These are phyloP conservation scores for Trichomalopsis sarcophagae DNA, from an alignment of 1,140 invertebrate genomes.

Conservation along the genomic window DNA sequence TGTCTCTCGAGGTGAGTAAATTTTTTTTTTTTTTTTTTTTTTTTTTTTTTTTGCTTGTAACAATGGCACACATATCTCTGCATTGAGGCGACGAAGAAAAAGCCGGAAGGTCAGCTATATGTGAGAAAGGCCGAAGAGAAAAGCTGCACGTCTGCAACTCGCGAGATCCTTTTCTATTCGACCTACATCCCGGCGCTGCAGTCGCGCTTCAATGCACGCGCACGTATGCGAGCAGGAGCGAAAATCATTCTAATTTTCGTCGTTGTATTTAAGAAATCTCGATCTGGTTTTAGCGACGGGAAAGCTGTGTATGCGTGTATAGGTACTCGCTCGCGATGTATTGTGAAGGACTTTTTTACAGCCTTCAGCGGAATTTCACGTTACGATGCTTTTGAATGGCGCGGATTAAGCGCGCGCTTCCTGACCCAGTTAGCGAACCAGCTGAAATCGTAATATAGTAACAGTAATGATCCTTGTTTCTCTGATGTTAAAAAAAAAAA, in stretches of 20 bases:
- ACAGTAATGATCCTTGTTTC: not conserved
- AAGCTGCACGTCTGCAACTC: not conserved
- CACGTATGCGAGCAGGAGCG: not conserved
- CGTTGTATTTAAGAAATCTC: conserved; percentile 18
- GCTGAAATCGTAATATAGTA: not conserved
- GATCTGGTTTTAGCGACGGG: not conserved
- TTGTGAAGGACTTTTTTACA: conserved; percentile 43
- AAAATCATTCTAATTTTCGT: conserved; percentile 2
- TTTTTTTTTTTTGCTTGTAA: conserved; percentile 30
- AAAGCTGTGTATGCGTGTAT: not conserved
- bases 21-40: conserved; percentile 18
- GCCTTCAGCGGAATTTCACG: conserved; percentile 42
- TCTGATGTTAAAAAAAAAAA: not conserved
- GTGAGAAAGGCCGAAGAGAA: conserved; percentile 19
- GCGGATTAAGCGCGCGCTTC: not conserved
- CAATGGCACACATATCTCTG: not conserved
- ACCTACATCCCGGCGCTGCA: conserved; percentile 20
- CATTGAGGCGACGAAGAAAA: conserved; percentile 4
- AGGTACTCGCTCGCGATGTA: not conserved
- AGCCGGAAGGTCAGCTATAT: conserved; percentile 35
- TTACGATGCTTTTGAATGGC: not conserved
- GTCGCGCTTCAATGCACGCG: not conserved
- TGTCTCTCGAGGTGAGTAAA: conserved; percentile 80
- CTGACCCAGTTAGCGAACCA: not conserved
- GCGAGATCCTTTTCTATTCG: conserved; percentile 22